Evolutionary conservation across 2,113 vertebrate species (phyloP).

Genomic region (Polypterus bichir): DNA sequence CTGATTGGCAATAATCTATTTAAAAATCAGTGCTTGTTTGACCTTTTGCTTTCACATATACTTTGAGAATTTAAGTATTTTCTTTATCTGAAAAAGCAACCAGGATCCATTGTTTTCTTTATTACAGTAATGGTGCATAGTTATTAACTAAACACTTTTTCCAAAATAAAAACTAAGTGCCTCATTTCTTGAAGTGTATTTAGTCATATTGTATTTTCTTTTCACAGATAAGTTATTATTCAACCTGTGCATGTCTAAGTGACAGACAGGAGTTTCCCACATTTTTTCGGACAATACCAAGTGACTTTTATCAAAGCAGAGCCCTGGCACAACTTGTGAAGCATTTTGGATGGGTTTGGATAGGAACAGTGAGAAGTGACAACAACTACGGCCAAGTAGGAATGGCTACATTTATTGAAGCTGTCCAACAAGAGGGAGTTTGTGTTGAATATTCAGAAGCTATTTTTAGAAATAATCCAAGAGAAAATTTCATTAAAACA

Average conservation of each 20-base stretch:
- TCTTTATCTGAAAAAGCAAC: too few species aligned
- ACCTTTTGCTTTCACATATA: too few species aligned
- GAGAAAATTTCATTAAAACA: slow-evolving; percentile 7
- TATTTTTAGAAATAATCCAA: slow-evolving; percentile 1
- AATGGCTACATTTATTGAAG: slow-evolving; percentile 3
- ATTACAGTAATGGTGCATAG: too few species aligned
- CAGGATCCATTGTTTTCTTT: too few species aligned
- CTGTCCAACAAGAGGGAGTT: slow-evolving; percentile 5
- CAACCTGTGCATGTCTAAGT: not conserved
- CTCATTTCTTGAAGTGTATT: too few species aligned
- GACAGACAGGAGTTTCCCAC: slow-evolving; percentile 8
- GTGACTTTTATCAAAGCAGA: slow-evolving; percentile 3
- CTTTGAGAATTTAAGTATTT: too few species aligned
- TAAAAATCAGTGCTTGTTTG: too few species aligned
- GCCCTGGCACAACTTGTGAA: slow-evolving; percentile 3
- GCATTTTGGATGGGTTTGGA: slow-evolving; percentile 12
- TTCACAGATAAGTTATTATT: slow-evolving; percentile 4
- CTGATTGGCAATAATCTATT: too few species aligned
- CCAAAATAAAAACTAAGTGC: too few species aligned
- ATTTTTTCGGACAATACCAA: slow-evolving; percentile 7
- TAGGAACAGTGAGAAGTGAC: slow-evolving; percentile 6
- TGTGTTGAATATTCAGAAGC: slow-evolving; percentile 19
- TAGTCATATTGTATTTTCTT: not conserved
- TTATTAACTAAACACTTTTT: too few species aligned
- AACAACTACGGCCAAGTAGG: not conserved